These are phyloP conservation scores for Catamblyrhynchus diadema DNA, from an alignment of 2,797 vertebrate species.

Conservation along the genomic window DNA sequence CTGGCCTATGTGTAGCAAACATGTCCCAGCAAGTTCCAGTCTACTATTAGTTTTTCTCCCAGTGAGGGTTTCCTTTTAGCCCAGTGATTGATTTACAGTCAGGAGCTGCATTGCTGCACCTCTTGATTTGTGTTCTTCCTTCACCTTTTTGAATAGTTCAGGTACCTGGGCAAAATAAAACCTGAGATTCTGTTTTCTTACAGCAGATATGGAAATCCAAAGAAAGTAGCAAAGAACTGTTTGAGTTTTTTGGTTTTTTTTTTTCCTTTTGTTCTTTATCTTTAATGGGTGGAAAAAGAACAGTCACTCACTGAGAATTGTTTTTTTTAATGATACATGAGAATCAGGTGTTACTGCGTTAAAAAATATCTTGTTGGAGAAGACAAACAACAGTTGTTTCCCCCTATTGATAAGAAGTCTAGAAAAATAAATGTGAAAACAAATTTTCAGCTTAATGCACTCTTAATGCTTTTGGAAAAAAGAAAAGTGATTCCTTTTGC, in stretches of 20 bases:
- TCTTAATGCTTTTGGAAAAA: background rate
- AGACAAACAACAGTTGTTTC: background rate
- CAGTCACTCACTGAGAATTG: background rate
- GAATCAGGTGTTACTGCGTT: background rate
- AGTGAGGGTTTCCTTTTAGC: background rate
- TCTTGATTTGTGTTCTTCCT: background rate
- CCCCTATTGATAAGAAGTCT: background rate
- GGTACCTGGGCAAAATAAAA: background rate
- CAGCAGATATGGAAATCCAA: background rate
- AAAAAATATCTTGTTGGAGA: background rate
- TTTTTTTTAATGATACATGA: background rate
- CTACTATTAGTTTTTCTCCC: background rate
- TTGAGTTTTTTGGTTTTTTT: background rate
- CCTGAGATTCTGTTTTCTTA: background rate
- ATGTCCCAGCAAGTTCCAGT: background rate
- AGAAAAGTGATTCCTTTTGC: background rate
- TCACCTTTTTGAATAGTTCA: background rate
- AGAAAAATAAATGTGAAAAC: background rate
- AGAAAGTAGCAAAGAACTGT: background rate
- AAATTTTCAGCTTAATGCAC: background rate
- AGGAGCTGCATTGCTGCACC: background rate
- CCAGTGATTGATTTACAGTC: background rate
- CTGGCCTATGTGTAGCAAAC: slow-evolving; percentile 10
- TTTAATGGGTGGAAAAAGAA: background rate
- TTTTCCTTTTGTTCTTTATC: background rate